Evolutionary conservation across 2,797 vertebrate genomes (phyloP), one percentile per base, ranked within the genome.

Genomic region (Phoeniculus purpureus): DNA sequence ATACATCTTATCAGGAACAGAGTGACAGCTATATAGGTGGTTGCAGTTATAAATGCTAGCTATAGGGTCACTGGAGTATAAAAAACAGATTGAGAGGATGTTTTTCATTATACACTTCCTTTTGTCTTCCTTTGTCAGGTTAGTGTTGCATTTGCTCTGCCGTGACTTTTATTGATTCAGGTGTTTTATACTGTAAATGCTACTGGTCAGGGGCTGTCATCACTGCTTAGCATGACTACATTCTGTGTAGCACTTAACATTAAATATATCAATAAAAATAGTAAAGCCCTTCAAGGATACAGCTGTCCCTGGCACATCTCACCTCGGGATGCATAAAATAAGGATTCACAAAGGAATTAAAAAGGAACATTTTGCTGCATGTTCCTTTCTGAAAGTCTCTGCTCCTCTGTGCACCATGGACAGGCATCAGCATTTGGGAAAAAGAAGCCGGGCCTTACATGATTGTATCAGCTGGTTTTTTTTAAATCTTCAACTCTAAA

Each of bases 41-140:
- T 56, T 92, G 85, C 67, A 95, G 85, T 60, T 92, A 89, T 31
- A 92, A 91, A 93, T 81, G 80, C 56, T 92, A 93, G 67, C 85
- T 92, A 92, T 86, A 89, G 85, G 92, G 87, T 81, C 94, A 93
- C 70, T 73, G 82, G 74, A 87, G 76, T 78, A 90, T 81, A 85
- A 91, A 94, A 94, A 92, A 76, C 73, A 94, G 70, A 60, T 66
- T 85, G 89, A 68, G 80, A 91, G 73, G 50, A 85, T 89, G 90
- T 92, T 94, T 43, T 94, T 89, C 79, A 43, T 94, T 94, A 89
- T 81, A 89, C 74, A 85, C 78, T 90, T 93, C 60, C 86, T 93
- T 96, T 94, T 81, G 90, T 94, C 92, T 92, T 92, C 93, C 84
- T 94, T 89, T 93, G 87, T 93, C 79, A 83, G 76, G 79, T 75